Conservation (phyloP, 1,140 invertebrate species). For the Drosophila pandora region DNA sequence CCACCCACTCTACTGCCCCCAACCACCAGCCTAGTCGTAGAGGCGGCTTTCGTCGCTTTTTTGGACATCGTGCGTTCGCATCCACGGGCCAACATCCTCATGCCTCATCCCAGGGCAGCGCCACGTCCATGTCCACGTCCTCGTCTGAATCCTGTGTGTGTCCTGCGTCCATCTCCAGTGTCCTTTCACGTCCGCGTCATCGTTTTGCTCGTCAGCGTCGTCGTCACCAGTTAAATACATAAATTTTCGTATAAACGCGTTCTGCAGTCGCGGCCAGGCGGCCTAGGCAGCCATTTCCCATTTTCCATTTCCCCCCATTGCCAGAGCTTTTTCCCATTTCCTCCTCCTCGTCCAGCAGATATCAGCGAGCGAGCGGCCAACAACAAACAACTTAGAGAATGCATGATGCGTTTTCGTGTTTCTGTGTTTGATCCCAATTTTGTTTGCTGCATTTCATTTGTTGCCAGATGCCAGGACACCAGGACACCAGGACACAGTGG, state of each 20-base stretch:
- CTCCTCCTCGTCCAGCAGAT: background rate
- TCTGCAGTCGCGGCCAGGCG: conserved; percentile 66
- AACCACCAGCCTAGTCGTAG: conserved; percentile 51
- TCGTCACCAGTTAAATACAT: conserved; percentile 81
- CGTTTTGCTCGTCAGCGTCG: conserved; percentile 77
- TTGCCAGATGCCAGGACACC: background rate
- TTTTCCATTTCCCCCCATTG: conserved; percentile 18
- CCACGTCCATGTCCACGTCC: conserved; percentile 5
- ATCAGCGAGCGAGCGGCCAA: conserved; percentile 6
- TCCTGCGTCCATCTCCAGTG: conserved; percentile 19
- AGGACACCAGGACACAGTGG: background rate
- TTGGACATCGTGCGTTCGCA: conserved; percentile 53
- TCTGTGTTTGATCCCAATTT: conserved; percentile 32
- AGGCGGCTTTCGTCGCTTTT: conserved; percentile 74
- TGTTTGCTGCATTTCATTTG: conserved; percentile 43
- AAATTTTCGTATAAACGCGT: conserved; percentile 82
- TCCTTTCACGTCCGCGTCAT: conserved; percentile 64
- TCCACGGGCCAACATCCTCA: conserved; percentile 9
- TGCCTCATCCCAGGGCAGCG: conserved; percentile 4
- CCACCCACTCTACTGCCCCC: background rate
- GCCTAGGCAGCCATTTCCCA: conserved; percentile 40
- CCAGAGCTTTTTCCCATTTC: background rate
- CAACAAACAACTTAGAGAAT: conserved; percentile 51
- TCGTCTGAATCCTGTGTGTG: background rate
- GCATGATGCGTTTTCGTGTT: conserved; percentile 42